These are phyloP conservation scores for Napeogenes sylphis DNA, from an alignment of 2,888 invertebrate genomes.

Conservation along the genomic window DNA sequence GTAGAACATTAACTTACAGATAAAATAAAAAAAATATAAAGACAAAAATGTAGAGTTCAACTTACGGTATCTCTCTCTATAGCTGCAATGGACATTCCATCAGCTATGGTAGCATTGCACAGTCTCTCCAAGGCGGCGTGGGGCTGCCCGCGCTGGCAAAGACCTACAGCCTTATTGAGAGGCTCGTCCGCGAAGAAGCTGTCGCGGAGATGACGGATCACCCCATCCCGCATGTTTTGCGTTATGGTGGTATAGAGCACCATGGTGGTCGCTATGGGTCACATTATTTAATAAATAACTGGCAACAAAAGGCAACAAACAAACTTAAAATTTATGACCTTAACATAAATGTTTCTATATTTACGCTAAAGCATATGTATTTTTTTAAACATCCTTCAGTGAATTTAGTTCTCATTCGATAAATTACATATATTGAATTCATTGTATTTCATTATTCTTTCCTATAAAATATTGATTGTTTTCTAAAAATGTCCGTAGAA, in stretches of 20 bases:
- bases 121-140: slow-evolving; percentile 85
- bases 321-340: too few species aligned
- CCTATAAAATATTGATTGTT: too few species aligned
- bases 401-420: too few species aligned
- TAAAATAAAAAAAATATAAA: too few species aligned
- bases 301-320: not conserved
- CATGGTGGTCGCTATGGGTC: slow-evolving; percentile 39
- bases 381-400: too few species aligned
- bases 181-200: slow-evolving; percentile 92
- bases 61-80: slow-evolving; percentile 79
- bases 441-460: too few species aligned
- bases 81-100: slow-evolving; percentile 85
- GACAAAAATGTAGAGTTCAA: slow-evolving; percentile 6
- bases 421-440: too few species aligned
- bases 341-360: too few species aligned
- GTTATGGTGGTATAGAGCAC: slow-evolving; percentile 57
- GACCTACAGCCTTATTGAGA: slow-evolving; percentile 85
- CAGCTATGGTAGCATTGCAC: slow-evolving; percentile 83
- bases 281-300: not conserved
- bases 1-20: too few species aligned
- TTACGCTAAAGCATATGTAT: too few species aligned
- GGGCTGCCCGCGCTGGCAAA: slow-evolving; percentile 83
- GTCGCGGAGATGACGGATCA: slow-evolving; percentile 83
- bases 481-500: slow-evolving; percentile 7
- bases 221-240: slow-evolving; percentile 72